These are phyloP conservation scores for Morone chrysops DNA, from an alignment of 2,113 vertebrate species.

Conservation along the genomic window DNA sequence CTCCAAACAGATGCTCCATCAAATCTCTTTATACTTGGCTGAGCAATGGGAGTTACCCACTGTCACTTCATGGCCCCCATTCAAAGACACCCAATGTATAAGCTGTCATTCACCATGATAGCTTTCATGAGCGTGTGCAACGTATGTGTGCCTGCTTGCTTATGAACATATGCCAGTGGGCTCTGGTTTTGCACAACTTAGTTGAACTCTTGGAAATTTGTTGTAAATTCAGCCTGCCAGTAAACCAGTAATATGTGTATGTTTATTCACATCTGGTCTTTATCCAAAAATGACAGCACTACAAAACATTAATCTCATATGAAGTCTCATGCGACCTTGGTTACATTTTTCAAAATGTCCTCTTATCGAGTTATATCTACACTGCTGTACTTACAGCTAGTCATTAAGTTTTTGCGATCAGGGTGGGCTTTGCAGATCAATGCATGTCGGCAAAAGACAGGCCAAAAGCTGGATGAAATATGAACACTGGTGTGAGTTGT, in stretches of 20 bases:
- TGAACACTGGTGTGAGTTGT: slow-evolving; percentile 11
- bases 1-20: slow-evolving; percentile 80
- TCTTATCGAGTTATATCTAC: slow-evolving; percentile 28
- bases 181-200: slow-evolving; percentile 28
- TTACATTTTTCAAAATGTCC: slow-evolving; percentile 34
- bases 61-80: slow-evolving; percentile 58
- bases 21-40: slow-evolving; percentile 76
- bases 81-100: slow-evolving; percentile 56
- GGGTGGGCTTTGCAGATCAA: slow-evolving; percentile 32
- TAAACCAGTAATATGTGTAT: slow-evolving; percentile 30
- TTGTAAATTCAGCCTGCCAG: slow-evolving; percentile 43
- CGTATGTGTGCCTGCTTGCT: slow-evolving; percentile 6
- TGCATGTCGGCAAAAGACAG: slow-evolving; percentile 17
- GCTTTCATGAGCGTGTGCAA: slow-evolving; percentile 30
- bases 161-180: slow-evolving; percentile 36
- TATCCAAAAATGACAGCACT: slow-evolving; percentile 35
- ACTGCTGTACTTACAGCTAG: slow-evolving; percentile 5
- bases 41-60: slow-evolving; percentile 63
- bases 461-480: slow-evolving; percentile 17
- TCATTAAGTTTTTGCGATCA: slow-evolving; percentile 29
- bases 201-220: slow-evolving; percentile 20
- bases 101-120: slow-evolving; percentile 60
- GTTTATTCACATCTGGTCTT: slow-evolving; percentile 56
- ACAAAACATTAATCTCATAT: slow-evolving; percentile 46
- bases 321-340: slow-evolving; percentile 7